These are phyloP conservation scores for Tribolium castaneum DNA, from an alignment of 1,140 invertebrate genomes.

Conservation along the genomic window DNA sequence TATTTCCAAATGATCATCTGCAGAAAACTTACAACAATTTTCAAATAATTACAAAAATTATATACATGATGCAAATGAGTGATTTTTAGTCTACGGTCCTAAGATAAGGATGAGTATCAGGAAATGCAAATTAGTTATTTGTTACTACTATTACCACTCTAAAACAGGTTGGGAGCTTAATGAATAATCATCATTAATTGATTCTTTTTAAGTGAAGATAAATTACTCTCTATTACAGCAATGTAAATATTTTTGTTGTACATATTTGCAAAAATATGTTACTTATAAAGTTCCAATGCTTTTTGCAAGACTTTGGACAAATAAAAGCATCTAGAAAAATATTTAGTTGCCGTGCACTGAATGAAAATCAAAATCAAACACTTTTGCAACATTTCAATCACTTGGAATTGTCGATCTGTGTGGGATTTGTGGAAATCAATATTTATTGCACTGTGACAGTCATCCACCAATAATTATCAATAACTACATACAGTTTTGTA, in stretches of 20 bases:
- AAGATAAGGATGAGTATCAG: background rate
- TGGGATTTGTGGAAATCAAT: background rate
- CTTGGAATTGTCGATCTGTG: background rate
- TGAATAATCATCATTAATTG: slow-evolving; percentile 3
- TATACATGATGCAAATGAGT: background rate
- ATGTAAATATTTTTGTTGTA: too few relatives aligned
- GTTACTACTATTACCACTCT: background rate
- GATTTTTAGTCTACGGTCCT: background rate
- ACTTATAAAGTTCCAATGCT: too few relatives aligned
- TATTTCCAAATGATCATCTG: too few relatives aligned
- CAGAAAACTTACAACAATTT: too few relatives aligned
- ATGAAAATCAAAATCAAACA: background rate
- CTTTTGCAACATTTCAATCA: background rate
- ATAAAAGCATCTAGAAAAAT: too few relatives aligned
- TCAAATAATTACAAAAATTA: too few relatives aligned
- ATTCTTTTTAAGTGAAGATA: background rate
- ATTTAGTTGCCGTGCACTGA: too few relatives aligned
- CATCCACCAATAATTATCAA: background rate
- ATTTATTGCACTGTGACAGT: background rate
- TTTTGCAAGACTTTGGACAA: too few relatives aligned
- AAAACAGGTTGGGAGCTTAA: background rate
- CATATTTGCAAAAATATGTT: too few relatives aligned
- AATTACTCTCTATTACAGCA: background rate
- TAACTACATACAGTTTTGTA: background rate
- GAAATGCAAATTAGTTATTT: background rate